A percentile compares a stretch with the other conserved stretches of the same genome.
These are phyloP conservation scores for Fregetta grallaria DNA, from an alignment of 2,113 vertebrate species.

Conservation along the genomic window DNA sequence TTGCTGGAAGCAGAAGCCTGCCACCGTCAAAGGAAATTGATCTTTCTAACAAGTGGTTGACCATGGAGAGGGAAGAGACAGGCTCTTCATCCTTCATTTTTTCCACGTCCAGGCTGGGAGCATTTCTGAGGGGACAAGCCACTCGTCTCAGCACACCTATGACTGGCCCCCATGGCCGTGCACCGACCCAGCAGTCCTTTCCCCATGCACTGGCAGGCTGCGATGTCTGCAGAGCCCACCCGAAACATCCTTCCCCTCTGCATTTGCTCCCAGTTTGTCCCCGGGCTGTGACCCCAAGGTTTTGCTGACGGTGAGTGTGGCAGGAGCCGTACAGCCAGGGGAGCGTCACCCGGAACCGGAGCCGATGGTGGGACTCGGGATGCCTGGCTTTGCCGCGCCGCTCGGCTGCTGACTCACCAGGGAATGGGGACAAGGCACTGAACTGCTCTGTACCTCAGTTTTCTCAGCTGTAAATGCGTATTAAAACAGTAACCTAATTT, in stretches of 20 bases:
- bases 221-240: background rate
- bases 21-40: background rate
- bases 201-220: background rate
- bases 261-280: background rate
- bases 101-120: background rate
- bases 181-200: background rate
- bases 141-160: rapidly evolving
- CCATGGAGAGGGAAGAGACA: background rate
- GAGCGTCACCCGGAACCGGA: background rate
- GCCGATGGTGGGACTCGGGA: background rate
- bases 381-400: background rate
- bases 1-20: background rate
- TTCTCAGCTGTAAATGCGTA: background rate
- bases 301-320: rapidly evolving
- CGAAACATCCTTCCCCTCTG: background rate
- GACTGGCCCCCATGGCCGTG: rapidly evolving
- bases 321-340: background rate
- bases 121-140: background rate
- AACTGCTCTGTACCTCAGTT: background rate
- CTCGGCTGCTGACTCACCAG: background rate
- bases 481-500: conserved; percentile 30
- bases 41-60: background rate
- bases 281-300: background rate
- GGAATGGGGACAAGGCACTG: background rate
- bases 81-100: background rate